Conservation (phyloP, 2,797 vertebrate genomes). For the Adrianichthys oophorus region DNA sequence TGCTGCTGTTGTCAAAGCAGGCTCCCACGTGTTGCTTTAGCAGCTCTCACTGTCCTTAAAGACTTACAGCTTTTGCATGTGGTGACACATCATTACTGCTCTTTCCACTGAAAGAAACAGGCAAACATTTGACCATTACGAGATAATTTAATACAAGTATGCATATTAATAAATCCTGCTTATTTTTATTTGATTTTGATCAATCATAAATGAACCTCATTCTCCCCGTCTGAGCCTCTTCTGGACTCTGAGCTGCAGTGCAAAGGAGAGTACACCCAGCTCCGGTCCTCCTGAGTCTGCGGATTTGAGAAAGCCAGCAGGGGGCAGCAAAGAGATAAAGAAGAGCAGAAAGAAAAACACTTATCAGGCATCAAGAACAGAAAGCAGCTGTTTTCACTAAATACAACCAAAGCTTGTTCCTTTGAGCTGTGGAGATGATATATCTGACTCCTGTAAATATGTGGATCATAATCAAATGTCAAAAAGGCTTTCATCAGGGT, state of each 20-base stretch:
- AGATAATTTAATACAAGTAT: neutral
- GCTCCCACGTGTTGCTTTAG: conserved; percentile 46
- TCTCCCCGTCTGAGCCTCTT: conserved; percentile 87
- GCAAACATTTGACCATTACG: conserved; percentile 7
- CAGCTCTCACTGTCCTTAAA: conserved; percentile 22
- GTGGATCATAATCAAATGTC: conserved; percentile 1
- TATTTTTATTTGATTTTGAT: neutral
- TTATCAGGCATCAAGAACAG: too few relatives aligned
- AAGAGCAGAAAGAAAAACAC: conserved; percentile 9
- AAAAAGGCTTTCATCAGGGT: neutral
- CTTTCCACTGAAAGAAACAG: conserved; percentile 58
- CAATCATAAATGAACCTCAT: conserved; percentile 76
- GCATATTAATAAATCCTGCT: neutral
- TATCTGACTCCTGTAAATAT: neutral
- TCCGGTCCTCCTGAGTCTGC: conserved; percentile 91
- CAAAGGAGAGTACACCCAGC: conserved; percentile 94
- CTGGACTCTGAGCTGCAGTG: conserved; percentile 86
- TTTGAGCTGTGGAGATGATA: neutral
- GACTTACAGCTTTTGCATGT: conserved; percentile 22
- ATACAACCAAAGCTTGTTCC: conserved; percentile 7
- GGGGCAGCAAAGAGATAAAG: conserved; percentile 29
- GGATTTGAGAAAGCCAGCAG: conserved; percentile 44
- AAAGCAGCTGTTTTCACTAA: neutral
- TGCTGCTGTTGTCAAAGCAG: conserved; percentile 29
- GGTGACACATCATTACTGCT: conserved; percentile 23